Evolutionary conservation across 2,888 invertebrate genomes (phyloP), one percentile per base, ranked within the genome.

Genomic region (Drosophila subquinaria): DNA sequence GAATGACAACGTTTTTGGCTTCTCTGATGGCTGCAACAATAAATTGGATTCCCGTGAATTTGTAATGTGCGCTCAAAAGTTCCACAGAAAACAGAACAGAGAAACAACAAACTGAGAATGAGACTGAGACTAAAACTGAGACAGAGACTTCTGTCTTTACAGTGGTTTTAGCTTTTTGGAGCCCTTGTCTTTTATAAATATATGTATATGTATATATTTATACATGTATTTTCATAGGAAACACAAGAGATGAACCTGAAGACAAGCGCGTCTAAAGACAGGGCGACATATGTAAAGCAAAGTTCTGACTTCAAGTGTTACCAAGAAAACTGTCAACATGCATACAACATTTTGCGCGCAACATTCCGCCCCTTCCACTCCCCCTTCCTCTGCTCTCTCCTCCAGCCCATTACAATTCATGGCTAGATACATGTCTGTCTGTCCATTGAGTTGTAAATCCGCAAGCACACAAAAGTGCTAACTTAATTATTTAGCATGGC

Each of bases 401-500:
- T 27, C 23, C 43, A 23, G 33, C 6, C 11, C 43, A 11, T 6
- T 2, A 4, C 43, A 13, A 11, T 13, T 17, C 17, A 35, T 13
- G 42, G 17, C 53, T 45, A 57, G 33, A 57, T 27, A 30, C 8
- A 30, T 30, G 30, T 8, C 15, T 40, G 51, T 27, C 61, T 45
- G 53, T 65, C 78, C 65, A 72, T 81, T 70, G 56, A 63, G 80
- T 78, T 87, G 87, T 85, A 87, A 83, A 81, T 84, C 75, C 82
- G 71, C 74, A 77, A 77, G 56, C 73, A 77, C 77, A 82, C 80
- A 82, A 83, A 88, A 87, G 86, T 87, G 86, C 82, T 87, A 87
- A 87, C 88, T 87, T 87, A 87, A 87, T 87, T 87, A 87, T 87
- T 88, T 82, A 88, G 86, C 85, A 83, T 76, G 80, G 51, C 75